Evolutionary conservation across 2,888 invertebrate species (phyloP).

Genomic region (Melinaea menophilus): DNA sequence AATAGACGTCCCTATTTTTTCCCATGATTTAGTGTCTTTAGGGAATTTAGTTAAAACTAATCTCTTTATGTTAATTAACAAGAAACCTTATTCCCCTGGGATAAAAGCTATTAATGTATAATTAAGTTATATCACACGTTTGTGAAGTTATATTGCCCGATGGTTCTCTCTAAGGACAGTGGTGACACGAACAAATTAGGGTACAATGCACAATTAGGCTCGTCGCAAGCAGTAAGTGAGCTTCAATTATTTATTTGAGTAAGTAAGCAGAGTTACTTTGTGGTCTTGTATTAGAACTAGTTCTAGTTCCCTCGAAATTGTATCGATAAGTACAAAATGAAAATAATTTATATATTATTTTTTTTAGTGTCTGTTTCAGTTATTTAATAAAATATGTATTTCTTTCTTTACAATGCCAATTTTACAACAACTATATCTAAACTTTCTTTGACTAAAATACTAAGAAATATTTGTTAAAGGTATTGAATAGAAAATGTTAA

Average conservation of each 20-base stretch:
- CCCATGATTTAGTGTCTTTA: too few species aligned
- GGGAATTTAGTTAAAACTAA: too few species aligned
- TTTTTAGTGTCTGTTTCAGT: background rate
- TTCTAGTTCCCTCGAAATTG: too few species aligned
- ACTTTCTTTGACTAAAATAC: too few species aligned
- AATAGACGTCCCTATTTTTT: too few species aligned
- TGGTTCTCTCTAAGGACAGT: slow-evolving; percentile 39
- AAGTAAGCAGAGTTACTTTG: slow-evolving; percentile 22
- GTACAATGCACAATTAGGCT: slow-evolving; percentile 50
- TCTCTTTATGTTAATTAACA: too few species aligned
- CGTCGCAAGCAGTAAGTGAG: slow-evolving; percentile 35
- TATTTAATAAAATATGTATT: background rate
- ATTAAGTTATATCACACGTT: background rate
- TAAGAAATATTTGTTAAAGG: too few species aligned
- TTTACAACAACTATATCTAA: too few species aligned
- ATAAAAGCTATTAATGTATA: slow-evolving; percentile 12
- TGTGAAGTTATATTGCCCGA: slow-evolving; percentile 40
- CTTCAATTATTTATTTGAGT: slow-evolving; percentile 36
- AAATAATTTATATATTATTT: background rate
- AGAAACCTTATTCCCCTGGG: background rate
- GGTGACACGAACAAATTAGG: slow-evolving; percentile 51
- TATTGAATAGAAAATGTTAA: too few species aligned
- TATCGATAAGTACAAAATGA: too few species aligned
- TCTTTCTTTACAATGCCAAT: too few species aligned
- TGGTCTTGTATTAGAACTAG: too few species aligned